Evolutionary conservation across 2,113 vertebrate genomes (phyloP).

Genomic region (Pristiophorus japonicus): DNA sequence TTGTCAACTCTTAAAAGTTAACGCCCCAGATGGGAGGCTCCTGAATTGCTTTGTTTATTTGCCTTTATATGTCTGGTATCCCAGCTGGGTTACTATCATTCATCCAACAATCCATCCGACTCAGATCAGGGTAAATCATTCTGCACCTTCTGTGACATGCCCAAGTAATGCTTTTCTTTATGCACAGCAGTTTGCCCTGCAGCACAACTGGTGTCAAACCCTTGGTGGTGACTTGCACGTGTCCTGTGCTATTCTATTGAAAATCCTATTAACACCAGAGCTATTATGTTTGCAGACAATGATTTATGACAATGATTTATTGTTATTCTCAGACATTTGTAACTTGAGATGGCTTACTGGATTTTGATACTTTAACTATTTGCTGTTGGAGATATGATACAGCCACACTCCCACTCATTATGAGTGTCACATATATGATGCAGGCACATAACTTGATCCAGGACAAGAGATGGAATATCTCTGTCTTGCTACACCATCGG

Average conservation of each 20-base stretch:
- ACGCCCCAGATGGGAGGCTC: no score
- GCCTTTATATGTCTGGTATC: neutral
- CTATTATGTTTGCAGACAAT: slow-evolving; percentile 33
- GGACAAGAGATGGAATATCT: slow-evolving; percentile 8
- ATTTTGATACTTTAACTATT: slow-evolving; percentile 36
- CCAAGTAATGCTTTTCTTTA: slow-evolving; percentile 22
- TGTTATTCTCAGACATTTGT: slow-evolving; percentile 23
- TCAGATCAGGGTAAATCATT: slow-evolving; percentile 18
- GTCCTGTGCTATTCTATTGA: slow-evolving; percentile 24
- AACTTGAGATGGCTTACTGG: slow-evolving; percentile 19
- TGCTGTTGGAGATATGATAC: slow-evolving; percentile 6
- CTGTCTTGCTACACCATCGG: neutral
- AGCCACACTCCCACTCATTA: slow-evolving; percentile 12
- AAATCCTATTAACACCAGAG: slow-evolving; percentile 17
- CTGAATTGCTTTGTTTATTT: neutral
- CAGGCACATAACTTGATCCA: slow-evolving; percentile 19
- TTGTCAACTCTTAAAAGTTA: no score
- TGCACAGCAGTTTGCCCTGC: slow-evolving; percentile 23
- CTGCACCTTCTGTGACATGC: slow-evolving; percentile 1
- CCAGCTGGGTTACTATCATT: neutral
- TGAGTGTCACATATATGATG: slow-evolving; percentile 14
- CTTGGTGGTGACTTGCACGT: slow-evolving; percentile 27
- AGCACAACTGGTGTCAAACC: slow-evolving; percentile 30
- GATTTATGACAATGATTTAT: slow-evolving; percentile 34
- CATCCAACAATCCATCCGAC: neutral